Evolutionary conservation across 2,888 invertebrate genomes (phyloP), one percentile per base, ranked within the genome.

Genomic region (Pristionchus maxplancki): DNA sequence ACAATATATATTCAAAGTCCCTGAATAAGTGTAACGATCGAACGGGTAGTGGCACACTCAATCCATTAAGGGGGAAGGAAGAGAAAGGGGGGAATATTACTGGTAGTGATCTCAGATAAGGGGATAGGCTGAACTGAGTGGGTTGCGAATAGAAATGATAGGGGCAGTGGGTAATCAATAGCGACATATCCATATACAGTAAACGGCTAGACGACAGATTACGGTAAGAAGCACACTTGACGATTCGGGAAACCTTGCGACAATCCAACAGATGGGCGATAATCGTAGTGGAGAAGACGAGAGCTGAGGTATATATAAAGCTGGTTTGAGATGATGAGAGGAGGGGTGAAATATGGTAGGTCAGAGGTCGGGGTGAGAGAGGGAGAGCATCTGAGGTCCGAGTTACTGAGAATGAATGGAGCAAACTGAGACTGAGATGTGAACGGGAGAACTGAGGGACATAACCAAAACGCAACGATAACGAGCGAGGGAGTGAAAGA

Each of bases 401-500:
- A 20, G 24, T 53, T 50, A 31, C 83, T 34, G 83, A 82, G 53
- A 83, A 50, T 15, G 24, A 24, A 34, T 82, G 44, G 78, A 78
- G 78, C 78, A 78, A 78, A 78, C 44, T n/a, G 44, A 78, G 48
- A 17, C 28, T 78, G 78, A 78, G 44, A 78, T 78, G 40, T n/a
- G 13, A 13, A 11, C 9, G 34, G 20, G 15, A 28, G 11, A 24
- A 37, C 40, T 81, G 34, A 40, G 40, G n/a, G n/a, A 28, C 13
- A 78, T 44, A 53, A 83, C 83, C 53, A 53, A 83, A 82, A 83
- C 24, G 24, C 58, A 83, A 62, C 58, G 78, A 78, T 78, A 50
- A 74, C 50, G 31, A 89, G 50, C 48, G 44, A 87, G 44, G 37
- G 81, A 88, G 87, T n/a, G 89, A 53, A 81, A 37, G 34, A 28